phyloP scores from a whole-genome alignment of 2,797 vertebrate species.

The Acanthis flammea region DNA sequence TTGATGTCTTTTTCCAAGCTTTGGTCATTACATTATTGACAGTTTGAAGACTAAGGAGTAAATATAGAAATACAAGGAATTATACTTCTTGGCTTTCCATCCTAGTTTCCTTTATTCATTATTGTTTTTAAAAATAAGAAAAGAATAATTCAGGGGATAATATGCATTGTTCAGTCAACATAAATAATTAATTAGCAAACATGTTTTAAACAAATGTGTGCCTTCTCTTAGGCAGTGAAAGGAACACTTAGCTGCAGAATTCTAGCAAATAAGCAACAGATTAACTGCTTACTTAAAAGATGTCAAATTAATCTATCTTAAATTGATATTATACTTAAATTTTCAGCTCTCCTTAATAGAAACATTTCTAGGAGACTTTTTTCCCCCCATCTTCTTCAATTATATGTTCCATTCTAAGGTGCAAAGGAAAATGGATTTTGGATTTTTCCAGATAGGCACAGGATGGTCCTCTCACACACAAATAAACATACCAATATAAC shows the following conservation, averaged over 20 bases:
- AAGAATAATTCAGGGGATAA: not conserved
- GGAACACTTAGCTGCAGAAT: not conserved
- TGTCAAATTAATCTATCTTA: not conserved
- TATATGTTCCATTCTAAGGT: not conserved
- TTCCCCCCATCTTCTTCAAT: rapidly evolving
- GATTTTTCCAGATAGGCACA: not conserved
- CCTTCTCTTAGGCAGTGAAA: not conserved
- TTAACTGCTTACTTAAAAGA: not conserved
- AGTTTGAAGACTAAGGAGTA: not conserved
- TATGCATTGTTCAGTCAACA: not conserved
- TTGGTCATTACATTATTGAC: not conserved
- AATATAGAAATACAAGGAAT: not conserved
- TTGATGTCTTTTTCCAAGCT: not conserved
- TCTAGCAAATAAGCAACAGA: not conserved
- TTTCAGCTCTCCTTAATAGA: not conserved
- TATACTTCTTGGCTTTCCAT: not conserved
- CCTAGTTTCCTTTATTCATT: not conserved
- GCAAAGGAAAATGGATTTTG: not conserved
- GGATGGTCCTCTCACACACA: not conserved
- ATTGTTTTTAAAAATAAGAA: not conserved
- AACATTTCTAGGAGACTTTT: not conserved
- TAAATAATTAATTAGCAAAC: not conserved
- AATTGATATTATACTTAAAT: not conserved
- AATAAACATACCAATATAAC: not conserved
- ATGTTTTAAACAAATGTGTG: not conserved